Percentiles rank a stretch among this genome's conserved stretches.
Evolutionary conservation across 2,888 invertebrate genomes (phyloP).

Genomic region (Tortrix viridana): DNA sequence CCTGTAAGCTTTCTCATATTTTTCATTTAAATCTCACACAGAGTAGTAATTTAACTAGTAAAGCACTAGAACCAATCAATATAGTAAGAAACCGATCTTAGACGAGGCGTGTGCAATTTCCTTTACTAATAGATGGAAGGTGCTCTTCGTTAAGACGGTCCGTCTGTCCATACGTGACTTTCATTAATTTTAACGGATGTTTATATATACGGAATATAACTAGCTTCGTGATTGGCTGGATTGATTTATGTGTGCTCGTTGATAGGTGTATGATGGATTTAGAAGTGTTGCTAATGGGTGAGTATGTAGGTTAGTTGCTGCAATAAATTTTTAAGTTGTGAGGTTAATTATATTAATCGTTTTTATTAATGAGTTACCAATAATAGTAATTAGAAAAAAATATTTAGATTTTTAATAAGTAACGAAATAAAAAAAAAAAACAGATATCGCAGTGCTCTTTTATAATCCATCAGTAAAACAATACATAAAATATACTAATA

Average conservation of each 20-base stretch:
- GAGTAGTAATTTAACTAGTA: background rate
- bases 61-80: slow-evolving; percentile 13
- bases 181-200: slow-evolving; percentile 66
- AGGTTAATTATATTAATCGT: background rate
- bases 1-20: too few species aligned
- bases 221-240: slow-evolving; percentile 15
- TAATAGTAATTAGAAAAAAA: too few species aligned
- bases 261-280: background rate
- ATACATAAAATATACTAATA: too few species aligned
- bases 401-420: too few species aligned
- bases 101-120: slow-evolving; percentile 78
- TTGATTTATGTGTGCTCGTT: slow-evolving; percentile 10
- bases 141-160: slow-evolving; percentile 58
- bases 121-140: slow-evolving; percentile 74
- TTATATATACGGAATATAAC: slow-evolving; percentile 31
- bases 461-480: too few species aligned
- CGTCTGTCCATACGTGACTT: slow-evolving; percentile 54
- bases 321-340: background rate
- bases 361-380: too few species aligned
- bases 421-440: too few species aligned
- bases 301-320: background rate
- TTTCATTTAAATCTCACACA: background rate
- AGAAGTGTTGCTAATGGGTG: background rate
- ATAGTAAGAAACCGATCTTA: slow-evolving; percentile 60
- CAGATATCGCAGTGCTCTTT: too few species aligned